Evolutionary conservation across 2,888 invertebrate genomes (phyloP).

Genomic region (Microplitis manilae): DNA sequence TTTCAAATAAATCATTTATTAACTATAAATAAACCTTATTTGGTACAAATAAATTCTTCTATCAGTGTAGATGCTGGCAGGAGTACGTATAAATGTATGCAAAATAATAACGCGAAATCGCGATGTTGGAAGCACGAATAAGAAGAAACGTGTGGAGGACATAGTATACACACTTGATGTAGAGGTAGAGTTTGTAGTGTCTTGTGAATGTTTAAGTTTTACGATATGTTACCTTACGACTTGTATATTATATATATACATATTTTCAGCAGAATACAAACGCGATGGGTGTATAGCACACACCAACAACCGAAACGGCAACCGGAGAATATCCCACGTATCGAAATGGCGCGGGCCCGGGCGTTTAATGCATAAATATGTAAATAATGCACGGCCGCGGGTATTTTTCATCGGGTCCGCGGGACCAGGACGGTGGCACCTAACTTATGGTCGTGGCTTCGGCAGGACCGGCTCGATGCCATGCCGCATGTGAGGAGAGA

Average conservation of each 20-base stretch:
- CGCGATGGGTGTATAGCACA: background rate
- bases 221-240: slow-evolving; percentile 17
- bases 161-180: background rate
- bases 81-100: slow-evolving; percentile 20
- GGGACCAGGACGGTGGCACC: slow-evolving; percentile 57
- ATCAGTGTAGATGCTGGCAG: background rate
- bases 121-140: slow-evolving; percentile 24
- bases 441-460: slow-evolving; percentile 65
- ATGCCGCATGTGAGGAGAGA: slow-evolving; percentile 31
- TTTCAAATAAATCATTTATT: too few relatives aligned
- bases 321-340: slow-evolving; percentile 51
- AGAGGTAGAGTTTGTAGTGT: slow-evolving; percentile 4
- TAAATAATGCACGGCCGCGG: slow-evolving; percentile 64
- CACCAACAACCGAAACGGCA: slow-evolving; percentile 34
- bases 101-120: slow-evolving; percentile 30
- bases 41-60: too few relatives aligned
- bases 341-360: slow-evolving; percentile 43
- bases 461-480: slow-evolving; percentile 52
- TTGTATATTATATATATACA: slow-evolving; percentile 29
- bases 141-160: slow-evolving; percentile 11
- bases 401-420: slow-evolving; percentile 64
- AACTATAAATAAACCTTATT: too few relatives aligned
- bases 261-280: background rate
- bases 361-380: slow-evolving; percentile 67
- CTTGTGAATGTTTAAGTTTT: slow-evolving; percentile 5